Evolutionary conservation across 2,888 invertebrate genomes (phyloP), one percentile per base, ranked within the genome.

Genomic region (Abrostola triplasia): DNA sequence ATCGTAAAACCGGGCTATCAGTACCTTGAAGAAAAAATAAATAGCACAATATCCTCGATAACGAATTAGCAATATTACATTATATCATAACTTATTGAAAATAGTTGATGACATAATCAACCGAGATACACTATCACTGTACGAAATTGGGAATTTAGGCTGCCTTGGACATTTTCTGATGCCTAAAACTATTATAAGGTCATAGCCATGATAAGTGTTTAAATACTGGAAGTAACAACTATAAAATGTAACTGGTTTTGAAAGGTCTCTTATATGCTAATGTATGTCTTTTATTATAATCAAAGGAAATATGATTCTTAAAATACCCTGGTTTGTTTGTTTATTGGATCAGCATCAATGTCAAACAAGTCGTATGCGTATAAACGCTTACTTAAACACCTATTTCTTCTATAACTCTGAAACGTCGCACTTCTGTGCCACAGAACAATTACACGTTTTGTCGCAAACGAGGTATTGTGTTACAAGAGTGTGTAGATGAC

Each of bases 381-480:
- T 41, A 42, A 7, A 13, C 38, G 41, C 5, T 49, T 41, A 44
- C 35, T 44, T 37, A 54, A 36, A 71, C 59, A 40, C 58, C 57
- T 54, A 55, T 58, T 44, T 50, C 49, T 49, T 10, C 24, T 53
- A 8, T 47, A 58, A 49, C 36, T 58, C 36, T 53, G 36, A 10
- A 59, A 49, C 74, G 64, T 57, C 66, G 59, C 59, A 71, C 40
- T 73, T 47, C 51, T 59, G 41, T 71, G 66, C 40, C 42, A 48
- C 60, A 40, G 61, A 72, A 76, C 77, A 79, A 79, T 72, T 68
- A 69, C 64, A 13, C 44, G 54, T 35, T 13, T 53, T 50, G 69
- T 64, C 48, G 37, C 48, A 64, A 69, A 62, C 55, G 67, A 66
- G 73, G 70, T 76, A 79, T 84, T 79, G 76, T 82, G 70, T 82